Percentiles rank a stretch among this genome's conserved stretches.
Evolutionary conservation across 2,888 invertebrate genomes (phyloP).

Genomic region (Acrobeloides nanus): DNA sequence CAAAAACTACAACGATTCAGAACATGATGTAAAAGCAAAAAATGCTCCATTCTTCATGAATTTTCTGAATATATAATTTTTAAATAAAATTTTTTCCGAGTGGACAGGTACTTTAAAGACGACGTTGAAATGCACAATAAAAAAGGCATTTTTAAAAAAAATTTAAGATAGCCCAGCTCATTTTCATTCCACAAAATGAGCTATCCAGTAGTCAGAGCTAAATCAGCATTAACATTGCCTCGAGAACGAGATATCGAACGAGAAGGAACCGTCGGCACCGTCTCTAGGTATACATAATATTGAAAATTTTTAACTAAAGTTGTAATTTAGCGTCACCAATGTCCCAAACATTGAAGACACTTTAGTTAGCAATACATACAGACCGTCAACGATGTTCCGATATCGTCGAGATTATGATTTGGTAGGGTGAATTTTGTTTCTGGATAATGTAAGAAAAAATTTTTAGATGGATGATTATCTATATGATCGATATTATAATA

Average conservation of each 20-base stretch:
- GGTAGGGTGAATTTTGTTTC: conserved; percentile 20
- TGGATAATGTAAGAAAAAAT: neutral
- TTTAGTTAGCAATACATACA: conserved; percentile 36
- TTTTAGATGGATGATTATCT: conserved; percentile 40
- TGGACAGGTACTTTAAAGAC: no score
- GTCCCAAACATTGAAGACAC: conserved; percentile 42
- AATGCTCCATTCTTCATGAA: no score
- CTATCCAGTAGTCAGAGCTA: conserved; percentile 30
- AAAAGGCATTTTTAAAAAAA: no score
- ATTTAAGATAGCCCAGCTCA: no score
- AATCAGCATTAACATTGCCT: conserved; percentile 34
- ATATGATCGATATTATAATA: conserved; percentile 37
- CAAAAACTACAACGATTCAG: no score
- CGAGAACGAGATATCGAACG: conserved; percentile 42
- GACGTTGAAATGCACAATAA: no score
- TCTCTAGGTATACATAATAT: conserved; percentile 35
- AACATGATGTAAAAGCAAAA: no score
- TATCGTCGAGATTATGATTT: conserved; percentile 43
- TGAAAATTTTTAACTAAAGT: neutral
- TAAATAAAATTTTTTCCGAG: no score
- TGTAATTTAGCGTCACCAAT: conserved; percentile 48
- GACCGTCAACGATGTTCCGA: conserved; percentile 42
- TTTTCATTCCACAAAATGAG: no score
- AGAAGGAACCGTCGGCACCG: conserved; percentile 40
- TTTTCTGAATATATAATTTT: no score